Evolutionary conservation across 2,888 invertebrate species (phyloP), one percentile per base, ranked within the genome.

Genomic region (Drosophila falleni): DNA sequence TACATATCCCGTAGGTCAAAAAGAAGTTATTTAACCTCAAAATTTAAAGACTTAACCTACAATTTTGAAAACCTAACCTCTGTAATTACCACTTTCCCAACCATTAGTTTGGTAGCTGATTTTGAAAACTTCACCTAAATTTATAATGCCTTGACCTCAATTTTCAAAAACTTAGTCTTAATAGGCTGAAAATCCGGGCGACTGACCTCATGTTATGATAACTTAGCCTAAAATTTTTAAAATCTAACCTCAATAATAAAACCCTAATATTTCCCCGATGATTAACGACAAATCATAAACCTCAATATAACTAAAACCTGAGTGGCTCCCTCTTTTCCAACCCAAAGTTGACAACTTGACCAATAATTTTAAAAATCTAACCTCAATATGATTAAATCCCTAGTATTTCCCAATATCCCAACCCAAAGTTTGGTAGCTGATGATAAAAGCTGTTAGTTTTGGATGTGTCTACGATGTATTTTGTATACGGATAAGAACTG

Each of bases 361-460:
- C 33, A n/a, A n/a, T 4, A 23, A 37, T n/a, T 35, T 23, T 26
- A 23, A 15, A 8, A 49, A 33, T 8, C 13, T 19, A 50, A 50
- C 33, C 33, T 31, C 16, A 49, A 31, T 47, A 2, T 47, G 11
- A 33, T 23, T 29, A 11, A 49, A 33, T 16, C 50, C 56, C 49
- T 33, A 46, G 58, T 80, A 75, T 51, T 37, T 31, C 33, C 41
- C 42, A 9, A 3, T n/a, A 15, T 35, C 61, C 33, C 10, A 19
- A 16, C 47, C 33, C 39, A 47, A 54, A 55, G 42, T 71, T 87
- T 88, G 90, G 87, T 90, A 80, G 78, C 71, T 83, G 90, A 87
- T 90, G 89, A 87, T 65, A 68, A 79, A 87, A 91, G 91, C 87
- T 90, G 91, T 81, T 87, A 83, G 86, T 86, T 89, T 89, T 67